These are phyloP conservation scores for Saturnia pavonia DNA, from an alignment of 2,888 invertebrate species.

Conservation along the genomic window DNA sequence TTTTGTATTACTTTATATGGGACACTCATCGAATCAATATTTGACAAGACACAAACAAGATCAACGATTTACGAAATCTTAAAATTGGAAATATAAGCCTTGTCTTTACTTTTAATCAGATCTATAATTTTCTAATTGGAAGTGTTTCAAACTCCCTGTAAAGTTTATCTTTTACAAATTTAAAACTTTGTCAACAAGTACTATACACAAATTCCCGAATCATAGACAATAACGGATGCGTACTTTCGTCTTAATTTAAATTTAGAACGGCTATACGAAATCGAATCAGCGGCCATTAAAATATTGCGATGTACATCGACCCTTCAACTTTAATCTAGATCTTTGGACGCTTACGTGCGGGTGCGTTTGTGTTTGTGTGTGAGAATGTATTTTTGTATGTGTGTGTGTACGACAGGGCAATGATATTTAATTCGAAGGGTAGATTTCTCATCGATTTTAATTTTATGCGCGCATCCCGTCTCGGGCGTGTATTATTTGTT, in stretches of 20 bases:
- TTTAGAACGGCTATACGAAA: slow-evolving; percentile 33
- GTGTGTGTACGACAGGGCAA: slow-evolving; percentile 69
- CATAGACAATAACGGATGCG: slow-evolving; percentile 15
- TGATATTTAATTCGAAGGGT: slow-evolving; percentile 81
- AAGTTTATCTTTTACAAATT: background rate
- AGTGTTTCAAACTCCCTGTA: background rate
- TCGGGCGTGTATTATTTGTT: slow-evolving; percentile 75
- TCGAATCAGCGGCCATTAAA: slow-evolving; percentile 29
- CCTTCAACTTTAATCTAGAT: slow-evolving; percentile 71
- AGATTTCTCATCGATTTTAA: slow-evolving; percentile 81
- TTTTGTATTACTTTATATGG: background rate
- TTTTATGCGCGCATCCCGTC: slow-evolving; percentile 81
- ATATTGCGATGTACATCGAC: slow-evolving; percentile 36
- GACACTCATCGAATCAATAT: no score
- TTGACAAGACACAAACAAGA: no score
- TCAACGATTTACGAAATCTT: no score
- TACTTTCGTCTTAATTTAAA: slow-evolving; percentile 23
- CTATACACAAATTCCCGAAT: slow-evolving; percentile 26
- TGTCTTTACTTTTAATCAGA: background rate
- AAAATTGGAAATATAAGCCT: no score
- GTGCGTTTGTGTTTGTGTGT: slow-evolving; percentile 47
- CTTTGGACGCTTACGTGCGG: slow-evolving; percentile 49
- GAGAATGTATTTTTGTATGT: slow-evolving; percentile 33
- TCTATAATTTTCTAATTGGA: background rate
- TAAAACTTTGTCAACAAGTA: background rate